Evolutionary conservation across 1,140 invertebrate species (phyloP).

Genomic region (Leucophenga varia): DNA sequence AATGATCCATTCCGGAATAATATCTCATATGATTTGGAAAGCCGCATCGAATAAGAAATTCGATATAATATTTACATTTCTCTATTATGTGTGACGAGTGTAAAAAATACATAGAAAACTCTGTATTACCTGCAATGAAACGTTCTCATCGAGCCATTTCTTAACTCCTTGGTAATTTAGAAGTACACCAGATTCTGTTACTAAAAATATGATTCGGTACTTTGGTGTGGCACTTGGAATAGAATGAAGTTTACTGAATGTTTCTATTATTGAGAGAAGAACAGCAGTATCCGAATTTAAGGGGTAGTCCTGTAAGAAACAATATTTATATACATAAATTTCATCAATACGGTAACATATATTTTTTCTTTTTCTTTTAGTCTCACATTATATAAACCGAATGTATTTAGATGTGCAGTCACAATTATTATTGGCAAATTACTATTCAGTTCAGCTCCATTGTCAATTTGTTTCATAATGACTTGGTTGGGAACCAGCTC

Average conservation of each 20-base stretch:
- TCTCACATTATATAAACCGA: constrained; percentile 82
- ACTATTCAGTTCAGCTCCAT: constrained; percentile 71
- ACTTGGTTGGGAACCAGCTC: constrained; percentile 65
- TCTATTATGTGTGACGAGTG: constrained; percentile 15
- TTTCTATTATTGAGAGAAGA: constrained; percentile 81
- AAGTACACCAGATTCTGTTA: constrained; percentile 86
- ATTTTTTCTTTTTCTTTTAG: constrained; percentile 22
- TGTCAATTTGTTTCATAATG: constrained; percentile 62
- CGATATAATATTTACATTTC: background rate
- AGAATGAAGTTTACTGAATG: constrained; percentile 91
- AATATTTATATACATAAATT: background rate
- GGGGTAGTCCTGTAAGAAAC: constrained; percentile 36
- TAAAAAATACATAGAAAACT: background rate
- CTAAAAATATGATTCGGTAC: constrained; percentile 86
- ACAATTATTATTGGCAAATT: constrained; percentile 84
- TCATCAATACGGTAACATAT: background rate
- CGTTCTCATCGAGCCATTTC: constrained; percentile 83
- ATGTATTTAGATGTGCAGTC: constrained; percentile 91
- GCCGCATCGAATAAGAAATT: background rate
- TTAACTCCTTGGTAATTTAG: constrained; percentile 95
- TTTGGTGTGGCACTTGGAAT: constrained; percentile 76
- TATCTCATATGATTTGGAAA: no score
- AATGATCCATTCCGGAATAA: no score
- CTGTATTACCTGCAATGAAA: constrained; percentile 67
- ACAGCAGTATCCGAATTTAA: constrained; percentile 76